A percentile compares a stretch with the other conserved stretches of the same genome.
Conservation (phyloP, 1,140 invertebrate genomes). For the Drosophila subpulchrella region DNA sequence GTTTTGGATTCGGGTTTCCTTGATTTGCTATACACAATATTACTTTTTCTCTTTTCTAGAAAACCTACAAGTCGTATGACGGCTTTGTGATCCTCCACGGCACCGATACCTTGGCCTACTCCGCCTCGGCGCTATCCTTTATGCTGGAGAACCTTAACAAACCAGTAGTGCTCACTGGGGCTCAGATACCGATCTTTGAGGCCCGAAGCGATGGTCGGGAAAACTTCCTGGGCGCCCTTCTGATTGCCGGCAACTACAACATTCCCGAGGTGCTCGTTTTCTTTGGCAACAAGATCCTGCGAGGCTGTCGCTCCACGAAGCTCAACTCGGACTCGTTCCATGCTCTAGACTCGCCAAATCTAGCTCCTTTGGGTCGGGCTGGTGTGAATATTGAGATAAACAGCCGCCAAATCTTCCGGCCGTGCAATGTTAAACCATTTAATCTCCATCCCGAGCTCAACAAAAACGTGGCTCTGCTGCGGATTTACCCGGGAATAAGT, state of each 20-base stretch:
- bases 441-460: conserved; percentile 90
- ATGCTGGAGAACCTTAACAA: conserved; percentile 98
- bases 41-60: conserved; percentile 85
- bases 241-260: conserved; percentile 94
- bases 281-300: conserved; percentile 94
- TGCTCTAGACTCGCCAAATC: conserved; percentile 96
- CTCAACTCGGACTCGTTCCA: conserved; percentile 91
- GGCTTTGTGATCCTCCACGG: conserved; percentile 98
- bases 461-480: conserved; percentile 92
- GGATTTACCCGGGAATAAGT: conserved; percentile 96
- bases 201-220: conserved; percentile 94
- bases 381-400: conserved; percentile 92
- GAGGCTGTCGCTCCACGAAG: conserved; percentile 95
- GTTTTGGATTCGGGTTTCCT: conserved; percentile 8
- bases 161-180: conserved; percentile 96
- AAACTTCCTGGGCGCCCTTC: conserved; percentile 95
- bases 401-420: conserved; percentile 90
- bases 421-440: conserved; percentile 89
- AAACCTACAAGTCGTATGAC: conserved; percentile 92
- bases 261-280: conserved; percentile 97
- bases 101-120: conserved; percentile 98
- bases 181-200: conserved; percentile 96
- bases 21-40: neutral
- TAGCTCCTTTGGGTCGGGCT: conserved; percentile 90
- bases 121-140: conserved; percentile 96